phyloP scores from a whole-genome alignment of 2,113 vertebrate genomes.

The Brachirus orientalis region DNA sequence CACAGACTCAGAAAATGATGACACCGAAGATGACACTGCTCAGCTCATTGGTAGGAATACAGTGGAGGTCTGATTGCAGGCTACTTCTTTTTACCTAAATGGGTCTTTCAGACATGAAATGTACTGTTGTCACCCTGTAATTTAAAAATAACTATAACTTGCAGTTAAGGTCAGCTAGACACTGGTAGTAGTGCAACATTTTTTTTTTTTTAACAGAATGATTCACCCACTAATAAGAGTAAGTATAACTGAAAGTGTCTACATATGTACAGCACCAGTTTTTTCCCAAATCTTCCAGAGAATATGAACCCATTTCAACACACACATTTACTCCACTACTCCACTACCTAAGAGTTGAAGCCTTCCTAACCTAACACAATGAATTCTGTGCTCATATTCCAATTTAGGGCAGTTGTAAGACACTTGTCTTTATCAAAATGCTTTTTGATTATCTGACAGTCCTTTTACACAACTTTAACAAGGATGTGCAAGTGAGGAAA shows the following conservation, averaged over 20 bases:
- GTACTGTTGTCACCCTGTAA: constrained; percentile 25
- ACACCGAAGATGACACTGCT: constrained; percentile 72
- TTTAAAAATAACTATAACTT: no score
- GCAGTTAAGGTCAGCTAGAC: constrained; percentile 9
- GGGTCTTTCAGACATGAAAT: constrained; percentile 8
- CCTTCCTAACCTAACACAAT: no score
- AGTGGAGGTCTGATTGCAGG: constrained; percentile 68
- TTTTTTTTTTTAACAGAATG: constrained; percentile 15
- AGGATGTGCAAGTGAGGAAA: constrained; percentile 3
- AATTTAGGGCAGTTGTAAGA: constrained; percentile 4
- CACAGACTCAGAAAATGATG: constrained; percentile 73
- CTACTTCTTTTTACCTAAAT: constrained; percentile 30
- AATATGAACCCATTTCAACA: constrained; percentile 1
- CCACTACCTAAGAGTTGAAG: no score
- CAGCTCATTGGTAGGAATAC: constrained; percentile 75
- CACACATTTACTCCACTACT: background rate
- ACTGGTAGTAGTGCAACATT: constrained; percentile 33
- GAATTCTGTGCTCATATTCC: background rate
- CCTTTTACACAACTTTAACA: background rate
- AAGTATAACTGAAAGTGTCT: constrained; percentile 33
- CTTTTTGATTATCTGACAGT: constrained; percentile 4
- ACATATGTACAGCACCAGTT: constrained; percentile 27
- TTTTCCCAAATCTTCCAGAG: constrained; percentile 3
- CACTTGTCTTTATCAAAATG: constrained; percentile 21
- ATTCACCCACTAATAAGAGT: constrained; percentile 18